Base-by-base conservation (phyloP, 1,140 invertebrate species). In the Polyergus mexicanus region DNA sequence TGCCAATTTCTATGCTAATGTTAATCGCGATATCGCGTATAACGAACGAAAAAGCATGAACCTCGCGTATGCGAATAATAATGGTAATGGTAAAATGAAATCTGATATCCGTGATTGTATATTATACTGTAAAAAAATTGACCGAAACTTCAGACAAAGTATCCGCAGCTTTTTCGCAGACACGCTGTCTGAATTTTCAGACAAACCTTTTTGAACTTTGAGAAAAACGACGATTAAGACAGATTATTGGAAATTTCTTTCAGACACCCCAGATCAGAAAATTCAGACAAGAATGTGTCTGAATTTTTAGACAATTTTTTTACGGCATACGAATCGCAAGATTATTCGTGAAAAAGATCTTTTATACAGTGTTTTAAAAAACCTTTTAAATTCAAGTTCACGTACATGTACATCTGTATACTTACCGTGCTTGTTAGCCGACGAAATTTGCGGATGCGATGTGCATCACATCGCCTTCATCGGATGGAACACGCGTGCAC, bases 1-100 rank as follows among this genome's bases (percentile, higher is more conserved):
- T 47, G 78, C 85, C 78, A 74, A 86, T 86, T 80, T 80, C 75
- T 68, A 85, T 75, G 60, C 51, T 83, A 83, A 83, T 83, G 66
- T 32, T 71, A 81, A 81, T 72, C 41, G 68, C 68, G 32, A 11
- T 32, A 32, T 32, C 1, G 35, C 51, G 22, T 10, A 47, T 25
- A 25, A 38, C 19, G 25, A 28, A 71, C 68, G 38, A 83, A 74
- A 83, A 83, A 83, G 25, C 62, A 83, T 60, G 51, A 19, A 74
- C 25, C 68, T 83, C 78, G 74, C 78, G 78, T 83, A 83, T 54
- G 5, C 13, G 68, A 74, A 19, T 38, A 54, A 54, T 74, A 74
- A 62, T 47, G 62, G 35, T 66, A 32, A 32, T 38, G 25, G 54
- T 56, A 32, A 83, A 83, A 62, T 83, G 54, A 13, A 74, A 83